Base-by-base conservation (phyloP, 2,797 vertebrate genomes). In the Aphelocoma californica region DNA sequence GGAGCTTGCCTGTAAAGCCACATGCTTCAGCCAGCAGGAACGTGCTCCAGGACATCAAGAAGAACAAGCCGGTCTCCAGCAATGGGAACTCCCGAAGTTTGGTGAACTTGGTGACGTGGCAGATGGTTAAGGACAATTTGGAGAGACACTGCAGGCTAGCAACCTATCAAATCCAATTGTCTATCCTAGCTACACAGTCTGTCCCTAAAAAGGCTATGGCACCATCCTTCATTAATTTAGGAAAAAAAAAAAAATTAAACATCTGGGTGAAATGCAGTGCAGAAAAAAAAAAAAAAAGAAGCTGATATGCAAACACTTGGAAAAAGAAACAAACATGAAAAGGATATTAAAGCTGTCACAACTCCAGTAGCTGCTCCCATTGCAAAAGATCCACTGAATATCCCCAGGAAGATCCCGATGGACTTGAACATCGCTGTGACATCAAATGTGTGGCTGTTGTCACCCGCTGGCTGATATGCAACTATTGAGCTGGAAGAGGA, bases 31-130 rank as follows among this genome's bases (percentile, higher is more conserved):
- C 99, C 97, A 99, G 96, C 48, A 99, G 98, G 90, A 99, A 99
- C 0, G 99, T 99, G 96, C 99, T 99, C 99, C 99, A 99, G 31
- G 99, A 99, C 99, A 99, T 99, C 96, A 99, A 95, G 98, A 99
- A 99, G 97, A 99, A 99, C 71, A 99, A 96, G 12, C 99, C 99
- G 0, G 99, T 99, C 98, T 99, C 99, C 97, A 99, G 92, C 93
- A 99, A 97, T 3, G 98, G 99, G 96, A 99, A 99, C 94, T 99
- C 99, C 31, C 99, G 98, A 92, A 99, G 98, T 89, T 99, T 99
- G 58, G 99, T 99, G 96, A 99, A 99, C 93, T 99, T 99, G n/a
- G 99, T 99, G 96, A 99, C 99, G 98, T 99, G 86, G 72, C 87
- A 95, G 79, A 95, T 38, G 53, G 96, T 98, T 97, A 98, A 98